phyloP scores from a whole-genome alignment of 2,113 vertebrate genomes.

The Plestiodon gilberti region DNA sequence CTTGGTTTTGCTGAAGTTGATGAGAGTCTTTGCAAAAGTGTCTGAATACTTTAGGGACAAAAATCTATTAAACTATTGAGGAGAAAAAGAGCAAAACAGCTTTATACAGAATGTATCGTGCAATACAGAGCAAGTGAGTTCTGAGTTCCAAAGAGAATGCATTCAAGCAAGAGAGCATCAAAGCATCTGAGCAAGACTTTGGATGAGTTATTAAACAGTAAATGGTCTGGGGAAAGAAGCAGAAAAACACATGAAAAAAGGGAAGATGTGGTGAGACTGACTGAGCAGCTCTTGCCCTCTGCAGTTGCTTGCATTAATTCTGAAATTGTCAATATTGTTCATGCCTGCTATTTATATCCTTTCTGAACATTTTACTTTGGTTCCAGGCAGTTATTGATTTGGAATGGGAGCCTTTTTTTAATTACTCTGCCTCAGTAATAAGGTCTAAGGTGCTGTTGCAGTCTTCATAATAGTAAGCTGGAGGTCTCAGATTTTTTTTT shows the following conservation, averaged over 20 bases:
- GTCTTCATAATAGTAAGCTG: background rate
- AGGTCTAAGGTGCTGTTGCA: background rate
- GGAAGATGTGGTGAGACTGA: slow-evolving; percentile 51
- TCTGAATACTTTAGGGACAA: background rate
- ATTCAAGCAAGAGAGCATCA: slow-evolving; percentile 58
- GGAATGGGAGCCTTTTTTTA: slow-evolving; percentile 41
- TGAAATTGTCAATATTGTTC: slow-evolving; percentile 30
- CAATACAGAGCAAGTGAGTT: slow-evolving; percentile 22
- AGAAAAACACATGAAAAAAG: slow-evolving; percentile 60
- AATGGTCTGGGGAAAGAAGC: slow-evolving; percentile 62
- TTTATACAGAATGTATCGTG: slow-evolving; percentile 20
- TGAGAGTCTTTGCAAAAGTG: slow-evolving; percentile 18
- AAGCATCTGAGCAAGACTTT: slow-evolving; percentile 63
- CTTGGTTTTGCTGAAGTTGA: background rate
- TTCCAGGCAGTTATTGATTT: slow-evolving; percentile 45
- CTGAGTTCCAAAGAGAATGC: slow-evolving; percentile 58
- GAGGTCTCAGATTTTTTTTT: no score
- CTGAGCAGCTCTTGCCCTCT: slow-evolving; percentile 43
- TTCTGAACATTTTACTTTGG: slow-evolving; percentile 49
- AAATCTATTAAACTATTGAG: background rate
- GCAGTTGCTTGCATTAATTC: slow-evolving; percentile 61
- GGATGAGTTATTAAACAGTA: slow-evolving; percentile 71
- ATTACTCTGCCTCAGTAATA: slow-evolving; percentile 39
- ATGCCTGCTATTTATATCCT: slow-evolving; percentile 54
- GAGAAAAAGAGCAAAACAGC: slow-evolving; percentile 25